These are phyloP conservation scores for Dasyprocta punctata DNA, from an alignment of 2,113 vertebrate species.

Conservation along the genomic window DNA sequence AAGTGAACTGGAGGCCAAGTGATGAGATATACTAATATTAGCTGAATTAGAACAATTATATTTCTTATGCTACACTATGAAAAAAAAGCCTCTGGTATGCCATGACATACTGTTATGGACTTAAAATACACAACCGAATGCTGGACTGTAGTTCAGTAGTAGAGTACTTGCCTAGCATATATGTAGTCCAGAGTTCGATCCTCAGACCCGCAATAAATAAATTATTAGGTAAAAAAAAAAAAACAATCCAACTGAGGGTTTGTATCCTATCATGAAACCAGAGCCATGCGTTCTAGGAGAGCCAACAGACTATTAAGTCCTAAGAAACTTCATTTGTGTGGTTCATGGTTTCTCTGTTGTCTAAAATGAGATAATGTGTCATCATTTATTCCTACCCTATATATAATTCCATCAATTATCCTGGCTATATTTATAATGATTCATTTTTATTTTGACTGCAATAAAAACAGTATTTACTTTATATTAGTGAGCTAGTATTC, in stretches of 20 bases:
- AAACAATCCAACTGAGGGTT: not conserved
- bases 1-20: not conserved
- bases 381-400: not conserved
- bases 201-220: not conserved
- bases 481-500: not conserved
- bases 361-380: not conserved
- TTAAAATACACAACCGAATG: not conserved
- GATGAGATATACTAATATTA: not conserved
- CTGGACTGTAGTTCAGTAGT: not conserved
- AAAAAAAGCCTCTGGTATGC: not conserved
- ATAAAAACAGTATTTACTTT: slow-evolving; percentile 20
- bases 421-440: slow-evolving; percentile 28
- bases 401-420: slow-evolving; percentile 21
- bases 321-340: slow-evolving; percentile 42
- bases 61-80: not conserved
- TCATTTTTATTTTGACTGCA: slow-evolving; percentile 4
- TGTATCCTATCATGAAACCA: not conserved
- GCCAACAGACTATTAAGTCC: not conserved
- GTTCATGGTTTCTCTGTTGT: slow-evolving; percentile 32
- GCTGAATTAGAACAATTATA: not conserved
- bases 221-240: not conserved
- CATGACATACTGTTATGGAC: not conserved
- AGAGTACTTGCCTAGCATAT: not conserved
- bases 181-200: not conserved
- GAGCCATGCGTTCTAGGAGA: not conserved